A percentile compares a stretch with the other conserved stretches of the same genome.
Evolutionary conservation across 2,797 vertebrate genomes (phyloP).

Genomic region (Halcyon smyrnensis): DNA sequence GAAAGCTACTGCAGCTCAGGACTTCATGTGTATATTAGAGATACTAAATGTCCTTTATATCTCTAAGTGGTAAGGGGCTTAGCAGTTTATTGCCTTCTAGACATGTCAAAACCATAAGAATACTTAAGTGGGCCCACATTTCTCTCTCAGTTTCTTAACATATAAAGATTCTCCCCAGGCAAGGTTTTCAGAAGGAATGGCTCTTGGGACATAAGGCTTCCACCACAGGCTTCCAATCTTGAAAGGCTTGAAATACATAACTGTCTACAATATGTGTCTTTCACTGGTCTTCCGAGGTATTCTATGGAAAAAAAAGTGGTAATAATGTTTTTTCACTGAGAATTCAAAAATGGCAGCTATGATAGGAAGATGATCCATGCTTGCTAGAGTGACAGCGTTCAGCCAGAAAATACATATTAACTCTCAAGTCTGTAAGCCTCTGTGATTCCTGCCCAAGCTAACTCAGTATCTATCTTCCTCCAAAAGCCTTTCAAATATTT

Average conservation of each 20-base stretch:
- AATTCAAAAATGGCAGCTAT: not conserved
- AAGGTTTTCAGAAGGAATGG: not conserved
- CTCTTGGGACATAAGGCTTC: fast-evolving
- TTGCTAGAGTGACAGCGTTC: not conserved
- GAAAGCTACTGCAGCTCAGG: not conserved
- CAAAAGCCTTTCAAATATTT: not conserved
- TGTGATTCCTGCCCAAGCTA: not conserved
- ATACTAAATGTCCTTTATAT: not conserved
- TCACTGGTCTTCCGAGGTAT: not conserved
- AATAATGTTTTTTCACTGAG: not conserved
- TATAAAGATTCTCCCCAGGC: not conserved
- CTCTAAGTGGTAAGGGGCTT: not conserved
- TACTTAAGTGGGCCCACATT: fast-evolving
- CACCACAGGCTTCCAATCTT: not conserved
- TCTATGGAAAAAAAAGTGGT: not conserved
- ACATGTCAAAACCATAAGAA: not conserved
- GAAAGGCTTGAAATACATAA: not conserved
- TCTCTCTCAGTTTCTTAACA: not conserved
- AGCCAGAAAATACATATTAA: fast-evolving
- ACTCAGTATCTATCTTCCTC: not conserved
- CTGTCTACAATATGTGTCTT: not conserved
- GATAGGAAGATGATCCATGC: not conserved
- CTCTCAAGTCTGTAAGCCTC: not conserved
- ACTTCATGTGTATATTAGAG: not conserved
- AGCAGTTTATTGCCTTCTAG: not conserved